A percentile compares a stretch with the other conserved stretches of the same genome.
Evolutionary conservation across 2,113 vertebrate genomes (phyloP).

Genomic region (Brevimyrus niger): DNA sequence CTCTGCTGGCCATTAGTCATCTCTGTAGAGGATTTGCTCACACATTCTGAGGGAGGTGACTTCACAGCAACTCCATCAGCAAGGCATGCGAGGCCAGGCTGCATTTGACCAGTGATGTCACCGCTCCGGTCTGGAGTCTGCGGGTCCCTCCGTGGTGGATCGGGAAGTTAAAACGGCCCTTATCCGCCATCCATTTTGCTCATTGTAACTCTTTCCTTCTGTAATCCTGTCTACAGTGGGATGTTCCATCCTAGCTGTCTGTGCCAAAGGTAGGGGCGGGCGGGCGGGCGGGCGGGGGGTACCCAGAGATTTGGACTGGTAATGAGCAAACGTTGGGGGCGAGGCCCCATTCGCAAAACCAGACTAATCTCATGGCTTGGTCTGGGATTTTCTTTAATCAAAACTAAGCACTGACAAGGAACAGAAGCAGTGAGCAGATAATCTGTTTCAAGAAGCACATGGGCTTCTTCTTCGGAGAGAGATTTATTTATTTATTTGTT

Average conservation of each 20-base stretch:
- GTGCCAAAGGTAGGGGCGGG: not conserved
- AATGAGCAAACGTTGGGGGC: not conserved
- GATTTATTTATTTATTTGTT: not conserved
- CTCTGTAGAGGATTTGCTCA: not conserved
- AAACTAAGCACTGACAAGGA: slow-evolving; percentile 1
- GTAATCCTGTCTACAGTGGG: not conserved
- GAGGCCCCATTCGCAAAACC: not conserved
- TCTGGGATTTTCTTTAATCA: not conserved
- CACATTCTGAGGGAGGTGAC: slow-evolving; percentile 25
- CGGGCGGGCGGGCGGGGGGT: not conserved
- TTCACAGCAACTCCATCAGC: slow-evolving; percentile 23
- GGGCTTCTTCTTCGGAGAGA: not conserved
- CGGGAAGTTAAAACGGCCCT: not conserved
- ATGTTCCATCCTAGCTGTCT: not conserved
- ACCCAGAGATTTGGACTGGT: not conserved
- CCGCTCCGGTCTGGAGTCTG: not conserved
- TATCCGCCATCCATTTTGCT: not conserved
- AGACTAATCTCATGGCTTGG: not conserved
- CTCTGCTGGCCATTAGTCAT: not conserved
- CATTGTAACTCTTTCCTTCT: not conserved
- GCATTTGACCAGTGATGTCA: slow-evolving; percentile 30
- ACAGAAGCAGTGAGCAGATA: not conserved
- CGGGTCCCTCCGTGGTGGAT: not conserved
- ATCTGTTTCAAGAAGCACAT: not conserved
- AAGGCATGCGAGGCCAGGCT: slow-evolving; percentile 4